Percentiles rank a stretch among this genome's conserved stretches.
Evolutionary conservation across 2,888 invertebrate species (phyloP).

Genomic region (Mactromeris polynyma): DNA sequence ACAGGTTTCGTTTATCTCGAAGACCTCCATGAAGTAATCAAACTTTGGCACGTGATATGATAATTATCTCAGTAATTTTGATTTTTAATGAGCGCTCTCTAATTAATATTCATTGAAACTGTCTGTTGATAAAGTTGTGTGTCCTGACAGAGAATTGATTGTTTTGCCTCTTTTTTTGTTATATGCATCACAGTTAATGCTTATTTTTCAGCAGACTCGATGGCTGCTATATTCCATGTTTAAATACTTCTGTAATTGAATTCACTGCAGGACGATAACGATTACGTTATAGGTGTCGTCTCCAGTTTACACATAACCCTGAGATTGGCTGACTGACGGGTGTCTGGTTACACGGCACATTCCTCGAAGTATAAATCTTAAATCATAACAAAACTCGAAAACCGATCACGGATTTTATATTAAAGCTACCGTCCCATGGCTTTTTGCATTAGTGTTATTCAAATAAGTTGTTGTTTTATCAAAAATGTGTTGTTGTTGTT

Average conservation of each 20-base stretch:
- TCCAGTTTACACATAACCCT: conserved; percentile 58
- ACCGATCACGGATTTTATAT: neutral
- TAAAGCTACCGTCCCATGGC: neutral
- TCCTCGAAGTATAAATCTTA: neutral
- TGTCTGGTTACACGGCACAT: conserved; percentile 16
- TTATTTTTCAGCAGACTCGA: neutral
- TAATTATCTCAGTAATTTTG: neutral
- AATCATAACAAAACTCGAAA: conserved; percentile 23
- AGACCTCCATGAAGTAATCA: conserved; percentile 2
- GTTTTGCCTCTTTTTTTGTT: neutral
- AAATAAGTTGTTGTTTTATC: no score
- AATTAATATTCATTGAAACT: conserved; percentile 6
- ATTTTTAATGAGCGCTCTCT: neutral
- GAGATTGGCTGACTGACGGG: conserved; percentile 20
- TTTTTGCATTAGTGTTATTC: neutral
- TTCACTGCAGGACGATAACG: conserved; percentile 71
- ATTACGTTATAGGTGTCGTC: conserved; percentile 78
- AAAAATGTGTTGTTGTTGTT: no score
- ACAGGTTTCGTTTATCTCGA: neutral
- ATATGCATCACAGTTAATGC: neutral
- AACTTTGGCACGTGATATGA: conserved; percentile 3
- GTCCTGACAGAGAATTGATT: neutral
- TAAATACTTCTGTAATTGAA: neutral
- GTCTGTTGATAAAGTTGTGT: conserved; percentile 3
- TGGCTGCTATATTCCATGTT: conserved; percentile 4